Base-by-base conservation (phyloP, 2,797 vertebrate genomes). In the Esox lucius region DNA sequence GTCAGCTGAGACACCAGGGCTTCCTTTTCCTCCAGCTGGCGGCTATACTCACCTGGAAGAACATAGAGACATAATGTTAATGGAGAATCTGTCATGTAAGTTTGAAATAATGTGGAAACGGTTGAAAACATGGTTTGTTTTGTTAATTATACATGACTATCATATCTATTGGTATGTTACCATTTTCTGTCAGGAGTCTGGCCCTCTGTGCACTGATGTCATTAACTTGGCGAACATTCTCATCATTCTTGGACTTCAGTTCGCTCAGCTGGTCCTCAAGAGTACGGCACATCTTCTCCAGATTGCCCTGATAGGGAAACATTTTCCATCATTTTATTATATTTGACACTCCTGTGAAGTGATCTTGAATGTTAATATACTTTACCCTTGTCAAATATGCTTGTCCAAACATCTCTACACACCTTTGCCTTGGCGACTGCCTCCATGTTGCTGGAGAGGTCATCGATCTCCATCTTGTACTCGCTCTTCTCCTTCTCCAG, bases 21-120 rank as follows among this genome's bases (percentile, higher is more conserved):
- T 42, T 94, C 93, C 73, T 93, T 93, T 81, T 95, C 93, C 78
- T 94, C 93, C 51, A 93, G 73, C 1, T 93, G 91, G 51, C 80
- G 87, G 49, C 46, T 79, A 72, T 53, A 53, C 51, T 53, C 51
- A 19, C 51, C 51, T n/a, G n/a, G n/a, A n/a, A n/a, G n/a, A 19
- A 53, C 17, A n/a, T 5, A 53, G 51, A 7, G 0, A n/a, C 17
- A 53, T 53, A 7, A 19, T 53, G 16, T 42, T 42, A 42, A 42
- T 1, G 39, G 39, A 5, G 1, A 42, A 42, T 42, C 2, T 42
- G 39, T 42, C 39, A 42, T 42, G 39, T 42, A 42, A 42, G 9
- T 1, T 6, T 42, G 2, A 42, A 2, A 6, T 9, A 42, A 42
- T 42, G 5, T 42, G 9, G 39, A 42, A 42, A 42, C 39, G 42